Conservation (phyloP, 2,797 vertebrate species). For the Tapera naevia region DNA sequence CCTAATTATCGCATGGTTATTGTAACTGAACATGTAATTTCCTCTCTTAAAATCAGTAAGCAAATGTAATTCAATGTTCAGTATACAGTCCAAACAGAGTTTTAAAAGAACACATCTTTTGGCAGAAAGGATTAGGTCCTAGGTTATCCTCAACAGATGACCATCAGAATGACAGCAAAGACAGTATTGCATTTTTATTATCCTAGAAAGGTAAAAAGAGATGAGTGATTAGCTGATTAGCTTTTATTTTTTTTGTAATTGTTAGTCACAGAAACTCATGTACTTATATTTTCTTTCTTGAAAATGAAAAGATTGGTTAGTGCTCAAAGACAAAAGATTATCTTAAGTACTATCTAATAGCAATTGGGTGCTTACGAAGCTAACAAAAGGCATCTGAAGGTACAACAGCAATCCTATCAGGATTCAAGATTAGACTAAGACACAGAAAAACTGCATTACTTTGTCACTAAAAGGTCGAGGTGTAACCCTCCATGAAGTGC, state of each 20-base stretch:
- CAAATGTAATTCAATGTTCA: neutral
- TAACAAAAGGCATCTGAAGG: neutral
- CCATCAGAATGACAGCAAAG: neutral
- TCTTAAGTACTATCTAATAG: neutral
- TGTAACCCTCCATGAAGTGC: neutral
- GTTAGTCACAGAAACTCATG: neutral
- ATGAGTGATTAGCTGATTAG: neutral
- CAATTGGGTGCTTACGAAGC: neutral
- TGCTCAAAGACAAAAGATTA: neutral
- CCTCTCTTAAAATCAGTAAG: neutral
- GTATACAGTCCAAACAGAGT: neutral
- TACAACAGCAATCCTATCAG: neutral
- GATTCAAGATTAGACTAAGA: neutral
- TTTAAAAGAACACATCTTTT: neutral
- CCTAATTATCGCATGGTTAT: neutral
- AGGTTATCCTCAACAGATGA: neutral
- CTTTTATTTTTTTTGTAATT: neutral
- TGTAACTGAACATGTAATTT: neutral
- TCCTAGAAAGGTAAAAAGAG: neutral
- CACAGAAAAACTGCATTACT: neutral
- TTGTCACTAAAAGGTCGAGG: neutral
- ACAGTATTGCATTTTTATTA: neutral
- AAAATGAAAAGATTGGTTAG: neutral
- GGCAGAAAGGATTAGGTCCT: neutral
- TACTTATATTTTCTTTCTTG: neutral